These are phyloP conservation scores for Rhogogaster chlorosoma DNA, from an alignment of 2,888 invertebrate species.

Conservation along the genomic window DNA sequence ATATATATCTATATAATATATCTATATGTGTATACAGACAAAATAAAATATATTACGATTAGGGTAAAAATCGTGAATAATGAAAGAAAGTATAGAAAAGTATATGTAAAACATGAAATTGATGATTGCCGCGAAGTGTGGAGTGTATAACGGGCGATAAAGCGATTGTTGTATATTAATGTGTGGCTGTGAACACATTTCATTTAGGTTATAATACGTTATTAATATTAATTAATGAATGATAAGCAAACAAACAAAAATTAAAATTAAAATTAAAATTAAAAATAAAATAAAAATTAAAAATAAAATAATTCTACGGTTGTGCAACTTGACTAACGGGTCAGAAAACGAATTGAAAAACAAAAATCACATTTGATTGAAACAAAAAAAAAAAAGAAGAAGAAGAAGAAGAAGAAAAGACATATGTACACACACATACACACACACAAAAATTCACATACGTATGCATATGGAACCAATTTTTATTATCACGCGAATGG, in stretches of 20 bases:
- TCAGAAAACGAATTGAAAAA: not conserved
- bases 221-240: not conserved
- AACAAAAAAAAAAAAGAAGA: not conserved
- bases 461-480: not conserved
- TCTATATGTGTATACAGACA: constrained; percentile 51
- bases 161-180: constrained; percentile 69
- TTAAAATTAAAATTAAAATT: not conserved
- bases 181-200: constrained; percentile 78
- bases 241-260: not conserved
- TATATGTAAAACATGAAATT: constrained; percentile 7
- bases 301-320: not conserved
- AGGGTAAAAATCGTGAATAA: not conserved
- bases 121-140: constrained; percentile 4
- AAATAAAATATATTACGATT: not conserved
- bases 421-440: not conserved
- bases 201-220: constrained; percentile 61
- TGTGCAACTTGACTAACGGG: constrained; percentile 30
- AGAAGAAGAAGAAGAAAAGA: constrained; percentile 16
- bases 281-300: not conserved
- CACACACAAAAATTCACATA: not conserved
- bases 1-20: constrained; percentile 38
- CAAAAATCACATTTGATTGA: not conserved
- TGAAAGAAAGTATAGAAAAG: not conserved
- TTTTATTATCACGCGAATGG: not conserved
- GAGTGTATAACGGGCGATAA: not conserved